These are phyloP conservation scores for Steromphala cineraria DNA, from an alignment of 2,888 invertebrate genomes.

Conservation along the genomic window DNA sequence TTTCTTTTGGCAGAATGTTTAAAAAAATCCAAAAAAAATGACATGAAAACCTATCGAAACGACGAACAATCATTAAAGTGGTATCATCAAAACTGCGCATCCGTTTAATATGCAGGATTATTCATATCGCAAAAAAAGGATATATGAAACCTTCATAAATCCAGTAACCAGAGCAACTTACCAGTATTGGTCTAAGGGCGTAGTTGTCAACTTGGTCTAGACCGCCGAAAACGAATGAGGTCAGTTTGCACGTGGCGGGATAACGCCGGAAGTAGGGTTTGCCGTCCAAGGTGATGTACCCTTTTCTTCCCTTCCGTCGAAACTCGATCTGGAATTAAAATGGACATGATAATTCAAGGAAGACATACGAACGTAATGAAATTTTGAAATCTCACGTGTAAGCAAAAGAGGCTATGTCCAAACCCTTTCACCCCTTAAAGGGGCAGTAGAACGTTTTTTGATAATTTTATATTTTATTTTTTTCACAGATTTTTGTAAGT, in stretches of 20 bases:
- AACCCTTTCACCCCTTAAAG: too few species aligned
- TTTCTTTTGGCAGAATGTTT: too few species aligned
- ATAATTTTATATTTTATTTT: too few species aligned
- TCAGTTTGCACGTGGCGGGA: conserved; percentile 40
- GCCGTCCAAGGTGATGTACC: conserved; percentile 44
- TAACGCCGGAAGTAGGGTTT: conserved; percentile 46
- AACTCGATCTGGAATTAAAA: conserved; percentile 44
- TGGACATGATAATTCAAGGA: background rate
- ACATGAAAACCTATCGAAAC: too few species aligned
- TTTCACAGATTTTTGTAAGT: too few species aligned
- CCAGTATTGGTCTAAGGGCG: background rate
- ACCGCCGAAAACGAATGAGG: conserved; percentile 44
- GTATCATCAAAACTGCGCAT: too few species aligned
- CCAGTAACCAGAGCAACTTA: background rate
- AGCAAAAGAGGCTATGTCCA: background rate
- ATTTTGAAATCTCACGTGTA: background rate
- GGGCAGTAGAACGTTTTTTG: too few species aligned
- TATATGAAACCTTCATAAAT: too few species aligned
- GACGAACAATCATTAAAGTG: too few species aligned
- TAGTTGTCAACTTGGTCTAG: conserved; percentile 36
- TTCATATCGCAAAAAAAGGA: too few species aligned
- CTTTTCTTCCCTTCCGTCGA: conserved; percentile 37
- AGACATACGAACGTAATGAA: background rate
- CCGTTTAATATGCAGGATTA: too few species aligned
- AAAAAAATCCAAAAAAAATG: too few species aligned